phyloP scores from a whole-genome alignment of 2,797 vertebrate genomes.

The Gadopsis bispinosus region DNA sequence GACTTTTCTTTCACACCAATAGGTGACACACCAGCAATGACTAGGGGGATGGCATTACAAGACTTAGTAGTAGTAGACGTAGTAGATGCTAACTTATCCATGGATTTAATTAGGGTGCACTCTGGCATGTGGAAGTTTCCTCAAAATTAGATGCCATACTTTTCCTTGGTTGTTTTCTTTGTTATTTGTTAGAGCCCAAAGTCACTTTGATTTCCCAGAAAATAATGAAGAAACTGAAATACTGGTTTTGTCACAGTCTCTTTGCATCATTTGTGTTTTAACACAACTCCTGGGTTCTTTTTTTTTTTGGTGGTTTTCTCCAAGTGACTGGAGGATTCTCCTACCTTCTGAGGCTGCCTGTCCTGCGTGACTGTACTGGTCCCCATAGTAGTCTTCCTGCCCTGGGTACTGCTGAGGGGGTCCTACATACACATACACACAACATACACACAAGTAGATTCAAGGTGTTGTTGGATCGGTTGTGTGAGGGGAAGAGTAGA shows the following conservation, averaged over 20 bases:
- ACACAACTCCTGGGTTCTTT: slow-evolving; percentile 73
- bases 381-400: slow-evolving; percentile 99
- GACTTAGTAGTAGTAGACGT: background rate
- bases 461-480: slow-evolving; percentile 83
- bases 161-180: background rate
- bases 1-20: slow-evolving; percentile 40
- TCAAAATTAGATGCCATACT: background rate
- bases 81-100: slow-evolving; percentile 8
- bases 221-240: slow-evolving; percentile 70
- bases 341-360: slow-evolving; percentile 99
- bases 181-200: slow-evolving; percentile 29
- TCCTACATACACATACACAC: slow-evolving; percentile 92
- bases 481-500: slow-evolving; percentile 73
- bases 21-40: slow-evolving; percentile 12
- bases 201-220: slow-evolving; percentile 61
- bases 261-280: slow-evolving; percentile 74
- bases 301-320: slow-evolving; percentile 58
- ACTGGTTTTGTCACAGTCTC: slow-evolving; percentile 61
- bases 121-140: slow-evolving; percentile 15
- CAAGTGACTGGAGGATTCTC: slow-evolving; percentile 79
- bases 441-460: slow-evolving; percentile 87
- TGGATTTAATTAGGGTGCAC: slow-evolving; percentile 5
- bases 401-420: slow-evolving; percentile 99
- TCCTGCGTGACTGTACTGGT: slow-evolving; percentile 99
- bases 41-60: background rate